Percentiles rank a stretch among this genome's conserved stretches.
Evolutionary conservation across 2,113 vertebrate species (phyloP).

Genomic region (Burhinus oedicnemus): DNA sequence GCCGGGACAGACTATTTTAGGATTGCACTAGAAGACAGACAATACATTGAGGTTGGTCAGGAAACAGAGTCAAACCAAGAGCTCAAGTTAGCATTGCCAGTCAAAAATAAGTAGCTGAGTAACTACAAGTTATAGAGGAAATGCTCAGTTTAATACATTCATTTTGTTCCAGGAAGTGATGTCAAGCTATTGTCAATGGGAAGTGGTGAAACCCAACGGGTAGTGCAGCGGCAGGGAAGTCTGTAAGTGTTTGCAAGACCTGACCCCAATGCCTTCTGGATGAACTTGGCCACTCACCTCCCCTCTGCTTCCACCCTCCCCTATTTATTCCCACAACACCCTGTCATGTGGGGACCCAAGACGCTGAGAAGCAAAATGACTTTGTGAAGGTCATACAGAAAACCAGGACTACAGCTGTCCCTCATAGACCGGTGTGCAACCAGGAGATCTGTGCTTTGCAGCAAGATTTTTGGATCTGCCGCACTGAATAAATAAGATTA

Average conservation of each 20-base stretch:
- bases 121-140: slow-evolving; percentile 14
- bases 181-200: slow-evolving; percentile 22
- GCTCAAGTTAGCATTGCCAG: neutral
- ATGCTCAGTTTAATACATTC: neutral
- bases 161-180: slow-evolving; percentile 40
- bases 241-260: neutral
- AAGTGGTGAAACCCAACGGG: neutral
- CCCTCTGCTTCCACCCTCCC: neutral
- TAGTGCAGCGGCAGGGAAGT: neutral
- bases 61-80: slow-evolving; percentile 32
- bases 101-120: slow-evolving; percentile 36
- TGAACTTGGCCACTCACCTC: neutral
- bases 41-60: slow-evolving; percentile 39
- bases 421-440: neutral
- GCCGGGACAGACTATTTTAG: slow-evolving; percentile 16
- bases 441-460: neutral
- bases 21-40: neutral
- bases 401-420: neutral
- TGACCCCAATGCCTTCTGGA: neutral
- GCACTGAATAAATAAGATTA: neutral
- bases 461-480: neutral
- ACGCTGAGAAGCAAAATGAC: neutral
- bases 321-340: neutral
- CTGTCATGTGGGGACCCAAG: neutral
- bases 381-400: neutral